Evolutionary conservation across 2,797 vertebrate genomes (phyloP), one percentile per base, ranked within the genome.

Genomic region (Loris lydekkerianus): DNA sequence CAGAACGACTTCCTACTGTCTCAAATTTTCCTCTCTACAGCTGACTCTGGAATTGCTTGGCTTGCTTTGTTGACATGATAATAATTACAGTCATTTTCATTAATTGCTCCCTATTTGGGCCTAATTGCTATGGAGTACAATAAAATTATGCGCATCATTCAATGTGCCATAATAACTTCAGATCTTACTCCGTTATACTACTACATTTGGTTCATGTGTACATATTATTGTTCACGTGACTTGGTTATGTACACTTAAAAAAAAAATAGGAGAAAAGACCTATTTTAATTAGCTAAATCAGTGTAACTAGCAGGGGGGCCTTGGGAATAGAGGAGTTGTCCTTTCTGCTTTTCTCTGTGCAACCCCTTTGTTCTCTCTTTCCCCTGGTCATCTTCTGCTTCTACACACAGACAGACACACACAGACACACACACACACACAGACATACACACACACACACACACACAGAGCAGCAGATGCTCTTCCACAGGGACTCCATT

Each of bases 21-120:
- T 77, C 43, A 31, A 67, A 46, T 70, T 29, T 31, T 65, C 69
- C 91, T 87, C 67, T 27, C 40, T 53, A 60, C 89, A 91, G 94
- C 89, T 87, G 77, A 82, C 77, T 96, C 43, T 70, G 60, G 76
- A 94, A 61, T 83, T 69, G 15, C 84, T 95, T 94, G 87, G 87
- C 60, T 92, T 96, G 69, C 80, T 93, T 94, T 94, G 82, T 96
- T 93, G 90, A 77, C 96, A 53, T 81, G 77, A 95, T 70, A 92
- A 83, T 95, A 95, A 96, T 96, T 95, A 89, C 9, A 95, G 84
- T 96, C 40, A 96, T 97, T 97, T 96, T 93, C 93, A 92, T 93
- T 93, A 76, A 93, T 90, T 92, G 85, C 72, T 93, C 85, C 92
- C 87, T 90, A 76, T 94, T 95, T 84, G 93, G 93, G 46, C 92